phyloP scores from a whole-genome alignment of 2,113 vertebrate species.

The Polypterus bichir region DNA sequence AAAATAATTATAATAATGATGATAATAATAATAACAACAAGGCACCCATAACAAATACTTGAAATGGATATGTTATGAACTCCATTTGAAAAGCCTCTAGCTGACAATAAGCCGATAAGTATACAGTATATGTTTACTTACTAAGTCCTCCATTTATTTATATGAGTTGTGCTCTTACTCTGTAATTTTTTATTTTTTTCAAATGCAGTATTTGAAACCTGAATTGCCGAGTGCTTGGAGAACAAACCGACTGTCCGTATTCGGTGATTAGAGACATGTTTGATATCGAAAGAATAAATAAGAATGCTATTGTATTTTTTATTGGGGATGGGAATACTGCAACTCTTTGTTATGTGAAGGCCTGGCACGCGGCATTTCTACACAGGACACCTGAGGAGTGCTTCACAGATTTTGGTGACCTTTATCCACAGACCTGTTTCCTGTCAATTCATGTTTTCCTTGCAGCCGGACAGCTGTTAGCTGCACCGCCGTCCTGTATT shows the following conservation, averaged over 20 bases:
- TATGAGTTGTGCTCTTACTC: too few species aligned
- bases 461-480: constrained; percentile 96
- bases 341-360: background rate
- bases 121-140: too few species aligned
- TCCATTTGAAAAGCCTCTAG: too few species aligned
- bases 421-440: constrained; percentile 71
- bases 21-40: too few species aligned
- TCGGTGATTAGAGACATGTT: background rate
- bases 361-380: background rate
- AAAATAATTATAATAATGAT: too few species aligned
- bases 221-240: background rate
- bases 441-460: constrained; percentile 97
- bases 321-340: background rate
- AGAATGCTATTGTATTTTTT: constrained; percentile 1
- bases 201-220: background rate
- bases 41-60: too few species aligned
- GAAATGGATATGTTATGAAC: too few species aligned
- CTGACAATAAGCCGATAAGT: too few species aligned
- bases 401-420: constrained; percentile 70
- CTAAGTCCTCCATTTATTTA: too few species aligned
- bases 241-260: background rate
- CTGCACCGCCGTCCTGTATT: constrained; percentile 86
- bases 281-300: background rate
- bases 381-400: constrained; percentile 57
- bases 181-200: background rate